phyloP scores from a whole-genome alignment of 1,140 invertebrate genomes.

The Myzus persicae region DNA sequence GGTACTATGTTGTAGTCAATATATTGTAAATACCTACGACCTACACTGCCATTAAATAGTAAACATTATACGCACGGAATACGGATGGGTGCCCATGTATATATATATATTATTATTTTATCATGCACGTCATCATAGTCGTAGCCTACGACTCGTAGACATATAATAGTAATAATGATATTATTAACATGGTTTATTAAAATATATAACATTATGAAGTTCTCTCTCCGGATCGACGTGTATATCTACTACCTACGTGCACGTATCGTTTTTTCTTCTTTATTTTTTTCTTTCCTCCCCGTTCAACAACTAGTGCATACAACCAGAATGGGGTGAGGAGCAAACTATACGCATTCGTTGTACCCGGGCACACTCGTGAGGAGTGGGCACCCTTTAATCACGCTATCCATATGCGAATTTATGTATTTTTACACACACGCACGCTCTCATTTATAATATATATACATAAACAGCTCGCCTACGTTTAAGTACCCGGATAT shows the following conservation, averaged over 20 bases:
- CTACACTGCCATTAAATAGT: too few species aligned
- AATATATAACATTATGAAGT: not conserved
- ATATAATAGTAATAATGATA: too few species aligned
- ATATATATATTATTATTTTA: too few species aligned
- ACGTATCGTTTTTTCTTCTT: not conserved
- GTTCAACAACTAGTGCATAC: not conserved
- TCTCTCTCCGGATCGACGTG: not conserved
- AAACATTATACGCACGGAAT: too few species aligned
- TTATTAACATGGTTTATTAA: not conserved
- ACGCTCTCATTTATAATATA: not conserved
- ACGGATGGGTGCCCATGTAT: too few species aligned
- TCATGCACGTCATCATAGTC: too few species aligned
- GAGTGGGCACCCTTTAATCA: constrained; percentile 16
- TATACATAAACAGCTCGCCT: not conserved
- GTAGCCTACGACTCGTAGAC: too few species aligned
- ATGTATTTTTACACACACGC: not conserved
- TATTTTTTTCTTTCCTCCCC: not conserved
- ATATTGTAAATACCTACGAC: too few species aligned
- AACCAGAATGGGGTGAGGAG: not conserved
- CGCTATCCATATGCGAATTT: constrained; percentile 19
- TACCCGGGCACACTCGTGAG: not conserved
- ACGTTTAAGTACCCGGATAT: not conserved
- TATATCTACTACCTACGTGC: not conserved
- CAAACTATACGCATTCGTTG: not conserved
- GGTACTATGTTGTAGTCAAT: too few species aligned